phyloP scores from a whole-genome alignment of 2,113 vertebrate species.

The Trochalopteron elliotii region DNA sequence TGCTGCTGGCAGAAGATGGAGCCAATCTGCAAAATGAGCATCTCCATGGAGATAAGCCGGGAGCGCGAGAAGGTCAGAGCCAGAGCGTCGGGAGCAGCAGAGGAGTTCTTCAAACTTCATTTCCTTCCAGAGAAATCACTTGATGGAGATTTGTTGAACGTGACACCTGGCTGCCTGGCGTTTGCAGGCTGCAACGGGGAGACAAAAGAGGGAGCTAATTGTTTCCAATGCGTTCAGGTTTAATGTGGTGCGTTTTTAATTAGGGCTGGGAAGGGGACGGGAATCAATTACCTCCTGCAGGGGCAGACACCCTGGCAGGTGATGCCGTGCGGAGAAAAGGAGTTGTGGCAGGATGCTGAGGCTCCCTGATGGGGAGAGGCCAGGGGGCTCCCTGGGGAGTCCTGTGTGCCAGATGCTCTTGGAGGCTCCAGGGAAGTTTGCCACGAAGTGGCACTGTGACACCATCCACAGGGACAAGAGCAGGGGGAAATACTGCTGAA shows the following conservation, averaged over 20 bases:
- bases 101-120: constrained; percentile 66
- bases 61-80: constrained; percentile 39
- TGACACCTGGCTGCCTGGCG: constrained; percentile 70
- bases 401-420: rapidly evolving
- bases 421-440: neutral
- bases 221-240: constrained; percentile 69
- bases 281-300: constrained; percentile 60
- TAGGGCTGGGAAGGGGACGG: constrained; percentile 58
- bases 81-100: constrained; percentile 6
- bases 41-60: constrained; percentile 50
- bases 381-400: neutral
- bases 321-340: neutral
- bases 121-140: constrained; percentile 65
- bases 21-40: constrained; percentile 45
- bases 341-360: neutral
- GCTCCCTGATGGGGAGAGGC: neutral
- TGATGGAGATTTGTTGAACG: constrained; percentile 72
- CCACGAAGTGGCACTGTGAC: neutral
- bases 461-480: neutral
- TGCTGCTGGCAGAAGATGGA: constrained; percentile 21
- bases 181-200: constrained; percentile 56
- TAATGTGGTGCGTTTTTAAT: constrained; percentile 73
- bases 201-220: constrained; percentile 77
- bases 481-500: neutral
- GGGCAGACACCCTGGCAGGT: constrained; percentile 40